Evolutionary conservation across 2,888 invertebrate genomes (phyloP).

Genomic region (Cerastis rubricosa): DNA sequence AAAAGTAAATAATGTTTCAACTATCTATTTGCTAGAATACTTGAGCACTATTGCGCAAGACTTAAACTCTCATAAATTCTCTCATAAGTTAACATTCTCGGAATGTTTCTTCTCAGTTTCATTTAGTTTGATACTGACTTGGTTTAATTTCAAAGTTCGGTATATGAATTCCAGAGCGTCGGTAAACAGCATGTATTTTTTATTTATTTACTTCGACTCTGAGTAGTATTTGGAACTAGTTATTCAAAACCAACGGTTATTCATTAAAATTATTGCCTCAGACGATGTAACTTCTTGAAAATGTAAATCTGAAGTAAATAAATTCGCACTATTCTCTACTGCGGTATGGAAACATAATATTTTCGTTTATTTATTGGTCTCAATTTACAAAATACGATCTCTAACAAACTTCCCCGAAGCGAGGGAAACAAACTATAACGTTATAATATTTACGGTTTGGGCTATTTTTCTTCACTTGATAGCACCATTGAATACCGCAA

Average conservation of each 20-base stretch:
- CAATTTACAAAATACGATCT: constrained; percentile 49
- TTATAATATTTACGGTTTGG: constrained; percentile 76
- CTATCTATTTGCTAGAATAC: constrained; percentile 27
- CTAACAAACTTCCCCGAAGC: constrained; percentile 40
- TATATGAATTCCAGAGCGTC: not conserved
- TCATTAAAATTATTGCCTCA: not conserved
- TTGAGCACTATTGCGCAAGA: constrained; percentile 26
- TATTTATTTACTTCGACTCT: constrained; percentile 8
- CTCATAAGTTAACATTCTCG: constrained; percentile 17
- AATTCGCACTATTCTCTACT: constrained; percentile 17
- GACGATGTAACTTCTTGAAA: not conserved
- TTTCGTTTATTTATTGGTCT: constrained; percentile 46
- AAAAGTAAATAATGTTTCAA: constrained; percentile 7
- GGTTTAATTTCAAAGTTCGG: constrained; percentile 20
- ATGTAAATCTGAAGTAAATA: constrained; percentile 16
- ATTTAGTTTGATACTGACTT: not conserved
- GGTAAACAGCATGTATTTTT: not conserved
- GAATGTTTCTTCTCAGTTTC: constrained; percentile 13
- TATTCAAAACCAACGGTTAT: not conserved
- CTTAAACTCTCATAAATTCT: constrained; percentile 37
- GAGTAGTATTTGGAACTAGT: not conserved
- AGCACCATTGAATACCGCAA: constrained; percentile 74
- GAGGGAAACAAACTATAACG: constrained; percentile 67
- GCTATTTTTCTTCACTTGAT: constrained; percentile 76
- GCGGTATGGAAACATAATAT: constrained; percentile 27